A percentile compares a stretch with the other conserved stretches of the same genome.
Evolutionary conservation across 2,888 invertebrate genomes (phyloP).

Genomic region (Caenorhabditis becei): DNA sequence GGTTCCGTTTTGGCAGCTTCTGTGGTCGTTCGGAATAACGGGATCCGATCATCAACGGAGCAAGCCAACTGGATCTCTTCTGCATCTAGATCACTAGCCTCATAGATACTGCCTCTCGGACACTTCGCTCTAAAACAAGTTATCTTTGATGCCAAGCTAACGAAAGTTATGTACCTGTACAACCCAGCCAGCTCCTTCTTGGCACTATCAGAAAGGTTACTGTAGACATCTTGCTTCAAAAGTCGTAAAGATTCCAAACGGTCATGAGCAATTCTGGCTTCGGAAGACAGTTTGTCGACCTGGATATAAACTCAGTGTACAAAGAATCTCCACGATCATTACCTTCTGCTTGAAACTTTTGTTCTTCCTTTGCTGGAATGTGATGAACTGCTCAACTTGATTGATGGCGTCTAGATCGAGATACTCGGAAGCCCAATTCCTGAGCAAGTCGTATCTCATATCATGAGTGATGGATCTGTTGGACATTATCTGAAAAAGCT

Average conservation of each 20-base stretch:
- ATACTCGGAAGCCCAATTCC: conserved; percentile 54
- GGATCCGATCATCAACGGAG: conserved; percentile 56
- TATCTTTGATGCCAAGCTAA: too few species aligned
- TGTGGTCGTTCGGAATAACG: conserved; percentile 42
- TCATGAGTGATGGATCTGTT: conserved; percentile 54
- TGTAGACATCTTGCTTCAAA: conserved; percentile 60
- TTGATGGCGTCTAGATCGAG: conserved; percentile 59
- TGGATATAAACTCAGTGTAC: conserved; percentile 7
- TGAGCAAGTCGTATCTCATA: conserved; percentile 43
- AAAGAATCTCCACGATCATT: background rate
- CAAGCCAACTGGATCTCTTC: conserved; percentile 62
- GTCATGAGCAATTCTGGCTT: conserved; percentile 60
- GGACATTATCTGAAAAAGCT: conserved; percentile 57
- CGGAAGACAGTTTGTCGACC: conserved; percentile 56
- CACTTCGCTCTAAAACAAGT: conserved; percentile 61
- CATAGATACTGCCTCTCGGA: conserved; percentile 60
- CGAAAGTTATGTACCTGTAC: conserved; percentile 32
- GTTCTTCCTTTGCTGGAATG: conserved; percentile 45
- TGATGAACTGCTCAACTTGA: conserved; percentile 63
- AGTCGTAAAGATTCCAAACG: conserved; percentile 52
- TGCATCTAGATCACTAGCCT: conserved; percentile 59
- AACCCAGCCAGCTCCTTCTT: conserved; percentile 48
- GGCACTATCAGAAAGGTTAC: conserved; percentile 33
- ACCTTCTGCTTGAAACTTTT: conserved; percentile 60
- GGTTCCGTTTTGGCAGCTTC: conserved; percentile 7